Evolutionary conservation across 2,888 invertebrate genomes (phyloP).

Genomic region (Brachyptera putata): DNA sequence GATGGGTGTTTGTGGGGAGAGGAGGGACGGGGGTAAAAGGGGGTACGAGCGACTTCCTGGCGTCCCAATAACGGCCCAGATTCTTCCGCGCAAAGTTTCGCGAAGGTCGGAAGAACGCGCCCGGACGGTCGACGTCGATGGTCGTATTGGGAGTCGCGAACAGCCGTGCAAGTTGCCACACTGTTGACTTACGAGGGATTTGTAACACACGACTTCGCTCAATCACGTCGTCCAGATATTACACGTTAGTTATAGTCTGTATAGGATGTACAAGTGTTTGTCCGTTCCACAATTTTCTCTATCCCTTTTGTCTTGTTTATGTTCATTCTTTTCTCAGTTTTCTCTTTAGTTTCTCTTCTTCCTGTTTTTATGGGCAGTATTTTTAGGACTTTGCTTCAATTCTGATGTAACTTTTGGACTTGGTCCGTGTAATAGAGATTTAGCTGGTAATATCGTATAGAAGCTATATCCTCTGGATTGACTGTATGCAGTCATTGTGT

Average conservation of each 20-base stretch:
- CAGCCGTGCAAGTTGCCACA: neutral
- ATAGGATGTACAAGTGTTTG: neutral
- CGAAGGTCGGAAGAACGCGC: slow-evolving; percentile 5
- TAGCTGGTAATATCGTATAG: no score
- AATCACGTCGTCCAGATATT: neutral
- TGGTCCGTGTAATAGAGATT: no score
- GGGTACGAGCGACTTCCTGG: slow-evolving; percentile 38
- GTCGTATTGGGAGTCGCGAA: no score
- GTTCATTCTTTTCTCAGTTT: neutral
- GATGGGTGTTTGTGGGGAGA: slow-evolving; percentile 9
- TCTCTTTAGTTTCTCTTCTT: no score
- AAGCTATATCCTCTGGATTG: no score
- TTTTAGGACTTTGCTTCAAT: no score
- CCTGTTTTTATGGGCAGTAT: no score
- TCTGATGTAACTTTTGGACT: no score
- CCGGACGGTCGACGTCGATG: neutral
- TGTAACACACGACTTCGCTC: neutral
- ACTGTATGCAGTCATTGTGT: no score
- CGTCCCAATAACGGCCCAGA: slow-evolving; percentile 26
- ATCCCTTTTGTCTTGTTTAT: neutral
- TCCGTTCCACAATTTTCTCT: neutral
- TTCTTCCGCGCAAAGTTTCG: slow-evolving; percentile 1
- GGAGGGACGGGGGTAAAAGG: slow-evolving; percentile 34
- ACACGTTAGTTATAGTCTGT: neutral
- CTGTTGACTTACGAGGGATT: neutral